Evolutionary conservation across 2,888 invertebrate species (phyloP), one percentile per base, ranked within the genome.

Genomic region (Digitonthophagus gazella): DNA sequence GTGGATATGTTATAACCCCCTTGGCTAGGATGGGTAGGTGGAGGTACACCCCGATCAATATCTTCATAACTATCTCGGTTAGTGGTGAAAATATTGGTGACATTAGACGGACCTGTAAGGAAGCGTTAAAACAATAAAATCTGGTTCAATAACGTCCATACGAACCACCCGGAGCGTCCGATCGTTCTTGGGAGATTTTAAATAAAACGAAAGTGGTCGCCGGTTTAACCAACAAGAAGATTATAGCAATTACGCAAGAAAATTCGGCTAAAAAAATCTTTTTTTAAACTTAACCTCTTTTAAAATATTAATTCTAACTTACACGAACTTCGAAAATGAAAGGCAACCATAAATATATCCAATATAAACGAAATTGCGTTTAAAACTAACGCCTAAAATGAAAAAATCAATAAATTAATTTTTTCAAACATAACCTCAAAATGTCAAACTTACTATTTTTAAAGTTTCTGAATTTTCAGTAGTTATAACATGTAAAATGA

Each of bases 31-130:
- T 65, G 70, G 18, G 67, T 15, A 2, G 20, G 61, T 6, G 65
- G 22, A 18, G 57, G 67, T 6, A 19, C 69, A 15, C 56, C 63
- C 14, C 64, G 28, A 16, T 72, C 72, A 11, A 72, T 72, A 19
- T 72, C 72, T 65, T 72, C 72, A 14, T 72, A 72, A 69, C 69
- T 72, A 15, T 63, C 55, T 54, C 67, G 58, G 6, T 66, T 66
- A 19, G 71, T 64, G 11, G 67, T 67, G 20, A 71, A 71, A 64
- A 71, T 68, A 64, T 68, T 65, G 15, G 67, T 61, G 6, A 72
- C 67, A 20, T 69, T 69, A 28, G 69, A 67, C n/a, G n/a, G n/a
- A 64, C 72, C 72, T 72, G 64, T 15, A 64, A 70, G 6, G 61
- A 19, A 18, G 15, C n/a, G n/a, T 44, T 18, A 19, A 6, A 16